Evolutionary conservation across 37 sponge, comb jelly and placozoan genomes (phyloP), one percentile per base, ranked within the genome.

Genomic region (Oscarella lobularis): DNA sequence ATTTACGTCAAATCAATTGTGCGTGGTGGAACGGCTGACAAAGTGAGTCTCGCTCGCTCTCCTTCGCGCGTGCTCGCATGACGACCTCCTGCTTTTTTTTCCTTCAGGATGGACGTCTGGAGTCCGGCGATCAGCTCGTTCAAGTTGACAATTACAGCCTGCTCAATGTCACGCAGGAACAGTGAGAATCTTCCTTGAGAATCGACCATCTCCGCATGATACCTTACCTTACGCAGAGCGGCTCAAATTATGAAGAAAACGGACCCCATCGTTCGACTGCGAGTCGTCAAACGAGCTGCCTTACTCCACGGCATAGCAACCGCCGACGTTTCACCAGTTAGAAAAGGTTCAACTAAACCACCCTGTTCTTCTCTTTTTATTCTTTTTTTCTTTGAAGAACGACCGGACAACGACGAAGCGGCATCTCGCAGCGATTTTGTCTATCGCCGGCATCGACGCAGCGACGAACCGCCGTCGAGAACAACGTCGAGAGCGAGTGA

Each of bases 71-170:
- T 6, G 3, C 30, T 74, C 31, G 54, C 4, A 36, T 3, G 32
- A 4, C 5, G 2, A 34, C 35, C 36, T 4, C 27, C 20, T 27
- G 5, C 14, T 9, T 3, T 76, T 31, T 65, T 2, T 33, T 67
- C 34, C 4, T 38, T 27, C 39, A 81, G 78, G 90, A 89, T 76
- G 90, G 90, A 4, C 74, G 87, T 2, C 74, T 89, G n/a, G 74
- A 83, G 66, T 74, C 81, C 65, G 90, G 90, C 0, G 90, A 89
- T 39, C 83, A 85, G 72, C 75, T 89, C 5, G 36, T 89, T 39
- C 37, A 36, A 0, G 84, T 89, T 32, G 84, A 89, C 66, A 68
- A 55, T 0, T 33, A 37, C 39, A 77, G 66, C n/a, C 73, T 88
- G 20, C 39, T 75, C 20, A 82, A 68, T 0, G 65, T 89, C 39